Evolutionary conservation across 2,113 vertebrate species (phyloP), one percentile per base, ranked within the genome.

Genomic region (Lagopus leucura): DNA sequence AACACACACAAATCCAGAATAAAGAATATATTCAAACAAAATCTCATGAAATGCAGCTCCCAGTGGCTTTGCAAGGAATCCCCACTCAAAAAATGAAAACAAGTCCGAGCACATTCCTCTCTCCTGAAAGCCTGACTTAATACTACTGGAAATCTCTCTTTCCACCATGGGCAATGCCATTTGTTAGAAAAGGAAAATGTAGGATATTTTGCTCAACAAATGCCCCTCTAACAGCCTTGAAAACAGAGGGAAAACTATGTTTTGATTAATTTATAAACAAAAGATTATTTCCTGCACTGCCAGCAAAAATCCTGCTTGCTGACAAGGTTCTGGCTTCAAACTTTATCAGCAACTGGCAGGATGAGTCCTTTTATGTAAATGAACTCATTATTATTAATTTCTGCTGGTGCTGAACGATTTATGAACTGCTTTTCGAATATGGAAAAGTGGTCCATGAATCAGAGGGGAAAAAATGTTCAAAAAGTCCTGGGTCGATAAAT

Each of bases 341-440:
- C 70, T 94, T 94, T 96, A 96, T 97, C 96, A 96, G 97, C 91
- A 95, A 97, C 95, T 96, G 96, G 96, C 96, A 97, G 97, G 90
- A 98, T 96, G 96, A 97, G 97, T 95, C 97, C 88, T 97, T 97
- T 96, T 97, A 98, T 98, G 97, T 97, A 97, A 98, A 98, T 98
- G 90, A 96, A 95, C 93, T 97, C 96, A 96, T 98, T 97, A 98
- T 97, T 98, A 98, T 98, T 98, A 98, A 98, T 98, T 98, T 98
- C 97, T 98, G 93, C 96, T 81, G 65, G 96, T 80, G 60, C 93
- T 95, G 97, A 97, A 97, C 95, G 94, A 98, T 98, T 98, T 98
- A 98, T 97, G 97, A 97, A 96, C 96, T 96, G 96, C 95, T 96
- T 97, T 97, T 97, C 64, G 89, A 96, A 98, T 96, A 96, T 92